Conservation (phyloP, 2,113 vertebrate genomes). For the Pterocles gutturalis region DNA sequence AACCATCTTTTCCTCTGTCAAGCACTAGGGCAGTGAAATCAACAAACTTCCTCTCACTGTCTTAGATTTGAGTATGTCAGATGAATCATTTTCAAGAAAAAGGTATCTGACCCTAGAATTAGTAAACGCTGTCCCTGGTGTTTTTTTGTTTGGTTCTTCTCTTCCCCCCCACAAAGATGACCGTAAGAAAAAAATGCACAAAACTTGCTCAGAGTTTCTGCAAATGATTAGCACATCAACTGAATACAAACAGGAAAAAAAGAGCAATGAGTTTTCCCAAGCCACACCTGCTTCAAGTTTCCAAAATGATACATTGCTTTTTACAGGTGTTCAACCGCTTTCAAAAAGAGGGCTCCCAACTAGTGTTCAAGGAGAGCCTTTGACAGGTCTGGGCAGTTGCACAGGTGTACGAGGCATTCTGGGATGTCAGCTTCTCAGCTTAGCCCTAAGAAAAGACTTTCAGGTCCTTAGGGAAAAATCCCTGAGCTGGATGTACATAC, state of each 20-base stretch:
- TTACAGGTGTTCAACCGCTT: background rate
- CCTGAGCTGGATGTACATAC: background rate
- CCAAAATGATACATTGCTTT: background rate
- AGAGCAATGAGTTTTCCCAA: background rate
- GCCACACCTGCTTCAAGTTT: background rate
- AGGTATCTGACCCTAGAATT: background rate
- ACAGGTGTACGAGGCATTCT: background rate
- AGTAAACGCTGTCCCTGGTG: background rate
- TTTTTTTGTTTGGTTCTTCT: background rate
- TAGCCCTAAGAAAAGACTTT: background rate
- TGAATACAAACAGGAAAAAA: background rate
- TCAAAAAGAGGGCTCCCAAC: background rate
- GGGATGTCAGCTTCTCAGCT: background rate
- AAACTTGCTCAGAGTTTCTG: background rate
- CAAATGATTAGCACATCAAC: background rate
- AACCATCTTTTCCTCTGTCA: background rate
- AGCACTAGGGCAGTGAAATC: background rate
- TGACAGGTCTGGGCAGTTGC: background rate
- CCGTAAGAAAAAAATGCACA: background rate
- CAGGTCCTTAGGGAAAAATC: background rate
- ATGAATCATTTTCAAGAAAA: background rate
- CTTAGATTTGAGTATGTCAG: background rate
- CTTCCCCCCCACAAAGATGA: background rate
- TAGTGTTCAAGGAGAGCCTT: background rate
- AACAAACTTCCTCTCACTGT: background rate